phyloP scores from a whole-genome alignment of 1,140 invertebrate species.

The Diachasma alloeum region DNA sequence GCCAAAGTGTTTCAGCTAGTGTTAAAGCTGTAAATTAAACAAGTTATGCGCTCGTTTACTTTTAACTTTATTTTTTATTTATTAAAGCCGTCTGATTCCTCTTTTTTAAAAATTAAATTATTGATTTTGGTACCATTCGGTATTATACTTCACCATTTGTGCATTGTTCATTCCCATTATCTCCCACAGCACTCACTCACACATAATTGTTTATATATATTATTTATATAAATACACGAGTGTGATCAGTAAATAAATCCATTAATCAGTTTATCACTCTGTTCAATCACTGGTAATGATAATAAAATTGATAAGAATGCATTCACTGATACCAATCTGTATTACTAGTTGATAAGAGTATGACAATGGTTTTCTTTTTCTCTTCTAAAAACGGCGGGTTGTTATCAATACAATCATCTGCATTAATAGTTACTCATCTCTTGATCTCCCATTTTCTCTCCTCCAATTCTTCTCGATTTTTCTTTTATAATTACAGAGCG shows the following conservation, averaged over 20 bases:
- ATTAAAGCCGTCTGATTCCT: slow-evolving; percentile 2
- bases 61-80: slow-evolving; percentile 27
- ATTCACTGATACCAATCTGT: not conserved
- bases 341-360: not conserved
- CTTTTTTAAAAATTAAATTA: slow-evolving; percentile 7
- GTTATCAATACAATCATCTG: not conserved
- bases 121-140: slow-evolving; percentile 13
- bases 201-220: slow-evolving; percentile 12
- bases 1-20: slow-evolving; percentile 4
- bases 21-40: slow-evolving; percentile 27
- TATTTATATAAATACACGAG: slow-evolving; percentile 8
- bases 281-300: not conserved
- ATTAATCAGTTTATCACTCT: not conserved
- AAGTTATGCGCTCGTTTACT: slow-evolving; percentile 10
- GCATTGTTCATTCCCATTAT: not conserved
- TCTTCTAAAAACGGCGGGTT: not conserved
- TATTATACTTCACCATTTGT: slow-evolving; percentile 20
- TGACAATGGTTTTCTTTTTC: not conserved
- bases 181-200: not conserved
- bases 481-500: slow-evolving; percentile 29
- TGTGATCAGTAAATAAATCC: not conserved
- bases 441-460: not conserved
- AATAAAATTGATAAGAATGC: not conserved
- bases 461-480: slow-evolving; percentile 12
- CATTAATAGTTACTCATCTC: not conserved